Conservation (phyloP, 1,140 invertebrate species). For the Myzus persicae region DNA sequence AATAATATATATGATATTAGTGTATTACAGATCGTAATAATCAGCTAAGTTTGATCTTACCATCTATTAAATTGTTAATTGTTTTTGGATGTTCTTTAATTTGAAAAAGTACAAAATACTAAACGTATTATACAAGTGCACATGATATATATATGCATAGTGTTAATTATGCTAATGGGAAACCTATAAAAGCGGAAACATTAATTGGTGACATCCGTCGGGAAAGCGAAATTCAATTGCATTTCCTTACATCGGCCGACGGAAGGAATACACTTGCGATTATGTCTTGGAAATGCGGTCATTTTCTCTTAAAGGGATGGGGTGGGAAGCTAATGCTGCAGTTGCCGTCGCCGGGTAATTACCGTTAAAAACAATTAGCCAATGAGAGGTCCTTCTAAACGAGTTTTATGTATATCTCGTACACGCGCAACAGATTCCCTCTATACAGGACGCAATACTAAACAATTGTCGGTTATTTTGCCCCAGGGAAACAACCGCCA, state of each 20-base stretch:
- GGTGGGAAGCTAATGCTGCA: slow-evolving; percentile 30
- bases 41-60: not conserved
- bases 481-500: slow-evolving; percentile 36
- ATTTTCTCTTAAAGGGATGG: slow-evolving; percentile 30
- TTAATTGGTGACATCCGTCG: slow-evolving; percentile 14
- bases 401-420: slow-evolving; percentile 39
- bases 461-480: slow-evolving; percentile 49
- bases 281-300: slow-evolving; percentile 47
- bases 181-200: slow-evolving; percentile 36
- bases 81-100: not conserved
- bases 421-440: slow-evolving; percentile 42
- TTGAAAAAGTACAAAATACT: not conserved
- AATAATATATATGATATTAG: not conserved
- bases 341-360: slow-evolving; percentile 48
- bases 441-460: not conserved
- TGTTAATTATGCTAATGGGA: not conserved
- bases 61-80: not conserved
- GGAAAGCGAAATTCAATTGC: slow-evolving; percentile 38
- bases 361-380: slow-evolving; percentile 55
- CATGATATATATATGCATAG: not conserved
- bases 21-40: not conserved
- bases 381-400: slow-evolving; percentile 48
- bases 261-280: slow-evolving; percentile 36
- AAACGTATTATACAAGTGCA: not conserved
- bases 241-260: not conserved